Conservation (phyloP, 2,113 vertebrate species). For the Cheilinus undulatus region DNA sequence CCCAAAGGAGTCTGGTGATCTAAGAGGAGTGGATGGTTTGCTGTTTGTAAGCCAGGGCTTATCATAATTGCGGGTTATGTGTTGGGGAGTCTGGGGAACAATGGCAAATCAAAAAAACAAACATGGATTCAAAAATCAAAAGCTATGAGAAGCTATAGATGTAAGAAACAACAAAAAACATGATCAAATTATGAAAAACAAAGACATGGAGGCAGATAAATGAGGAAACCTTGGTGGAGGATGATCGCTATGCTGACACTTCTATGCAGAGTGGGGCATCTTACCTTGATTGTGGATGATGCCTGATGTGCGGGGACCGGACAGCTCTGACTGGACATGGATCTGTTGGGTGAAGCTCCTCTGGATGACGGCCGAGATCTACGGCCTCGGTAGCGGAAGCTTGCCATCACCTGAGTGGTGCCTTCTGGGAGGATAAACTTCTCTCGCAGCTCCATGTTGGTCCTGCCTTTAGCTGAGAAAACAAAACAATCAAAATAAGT, state of each 20-base stretch:
- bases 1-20: constrained; percentile 94
- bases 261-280: neutral
- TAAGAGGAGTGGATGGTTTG: constrained; percentile 97
- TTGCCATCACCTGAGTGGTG: constrained; percentile 93
- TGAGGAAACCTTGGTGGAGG: constrained; percentile 16
- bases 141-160: constrained; percentile 65
- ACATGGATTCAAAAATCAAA: constrained; percentile 82
- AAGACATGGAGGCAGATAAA: constrained; percentile 4
- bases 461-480: constrained; percentile 93
- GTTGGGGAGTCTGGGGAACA: constrained; percentile 98
- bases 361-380: constrained; percentile 94
- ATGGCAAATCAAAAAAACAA: constrained; percentile 84
- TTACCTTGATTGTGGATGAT: constrained; percentile 90
- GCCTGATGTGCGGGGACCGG: constrained; percentile 78
- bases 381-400: constrained; percentile 94
- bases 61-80: constrained; percentile 99
- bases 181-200: constrained; percentile 27
- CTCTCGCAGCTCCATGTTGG: constrained; percentile 96
- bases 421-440: constrained; percentile 98
- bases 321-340: constrained; percentile 92
- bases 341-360: constrained; percentile 94
- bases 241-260: constrained; percentile 11
- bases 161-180: constrained; percentile 31
- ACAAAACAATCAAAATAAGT: constrained; percentile 43
- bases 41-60: constrained; percentile 99